Evolutionary conservation across 2,113 vertebrate genomes (phyloP), one percentile per base, ranked within the genome.

Genomic region (Variabilichromis moorii): DNA sequence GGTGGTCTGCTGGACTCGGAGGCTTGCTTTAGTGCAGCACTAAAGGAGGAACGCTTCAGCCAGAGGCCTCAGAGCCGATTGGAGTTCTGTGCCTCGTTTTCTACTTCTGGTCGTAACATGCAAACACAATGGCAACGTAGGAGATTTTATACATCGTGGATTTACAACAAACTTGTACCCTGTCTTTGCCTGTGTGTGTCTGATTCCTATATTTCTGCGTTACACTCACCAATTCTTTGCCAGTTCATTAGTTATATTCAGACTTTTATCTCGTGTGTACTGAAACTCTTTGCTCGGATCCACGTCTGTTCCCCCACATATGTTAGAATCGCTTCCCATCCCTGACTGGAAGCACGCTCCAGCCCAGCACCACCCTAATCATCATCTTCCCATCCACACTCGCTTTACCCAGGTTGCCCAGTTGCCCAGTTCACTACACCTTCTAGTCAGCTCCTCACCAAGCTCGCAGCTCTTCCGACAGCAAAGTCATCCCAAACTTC

Each of bases 1-100:
- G 90, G 68, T 26, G 10, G 88, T 83, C 89, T 88, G 61, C 83
- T 88, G 81, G 42, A 40, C 79, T 26, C 6, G 73, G 59, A 85
- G 35, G 71, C 57, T 89, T 83, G 82, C 21, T 21, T 21, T 21
- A 89, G 35, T 71, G 68, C 57, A 88, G 81, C 21, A 51, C 54
- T 59, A 11, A 53, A 50, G 42, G 21, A 54, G 83, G 54, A 85
- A 63, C 8, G 9, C 26, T 57, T 88, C 86, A 42, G 63, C 19
- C 6, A 7, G 63, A 33, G 83, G 79, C 59, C 50, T 31, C 50
- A n/a, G 81, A 76, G 33, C 82, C 37, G 10, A 61, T 1, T 42
- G 63, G 12, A 86, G 19, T 0, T 13, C 17, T 37, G 33, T 8
- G 53, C 45, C 19, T 45, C n/a, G 54, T 79, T 76, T 17, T 76